phyloP scores from a whole-genome alignment of 1,140 invertebrate genomes.

The Zaprionus ornatus region DNA sequence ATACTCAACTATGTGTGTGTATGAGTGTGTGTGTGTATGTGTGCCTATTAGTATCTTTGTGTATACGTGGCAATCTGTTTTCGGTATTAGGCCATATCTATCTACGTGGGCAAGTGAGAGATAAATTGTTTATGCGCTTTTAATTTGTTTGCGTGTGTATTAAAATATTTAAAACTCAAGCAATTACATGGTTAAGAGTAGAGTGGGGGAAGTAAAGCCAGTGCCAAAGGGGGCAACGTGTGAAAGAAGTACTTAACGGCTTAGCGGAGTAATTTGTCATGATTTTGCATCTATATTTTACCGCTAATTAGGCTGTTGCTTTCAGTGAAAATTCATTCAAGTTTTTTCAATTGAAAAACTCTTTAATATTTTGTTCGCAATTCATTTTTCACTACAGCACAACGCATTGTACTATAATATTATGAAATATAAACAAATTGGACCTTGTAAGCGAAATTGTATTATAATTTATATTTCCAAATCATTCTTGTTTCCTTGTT shows the following conservation, averaged over 20 bases:
- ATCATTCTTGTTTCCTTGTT: not conserved
- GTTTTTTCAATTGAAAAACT: not conserved
- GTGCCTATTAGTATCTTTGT: conserved; percentile 10
- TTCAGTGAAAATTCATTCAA: too few species aligned
- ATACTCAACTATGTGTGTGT: not conserved
- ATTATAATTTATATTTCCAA: not conserved
- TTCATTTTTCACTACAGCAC: not conserved
- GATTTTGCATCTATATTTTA: not conserved
- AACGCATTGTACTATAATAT: not conserved
- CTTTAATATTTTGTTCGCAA: not conserved
- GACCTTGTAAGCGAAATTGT: not conserved
- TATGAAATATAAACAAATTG: not conserved
- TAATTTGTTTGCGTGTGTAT: conserved; percentile 62
- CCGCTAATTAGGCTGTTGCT: not conserved
- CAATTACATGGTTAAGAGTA: not conserved
- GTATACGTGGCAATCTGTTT: conserved; percentile 52
- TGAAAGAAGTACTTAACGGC: conserved; percentile 5
- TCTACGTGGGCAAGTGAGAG: conserved; percentile 31
- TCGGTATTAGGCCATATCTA: conserved; percentile 19
- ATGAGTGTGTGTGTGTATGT: conserved; percentile 1
- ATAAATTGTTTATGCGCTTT: conserved; percentile 63
- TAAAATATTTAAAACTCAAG: conserved; percentile 61
- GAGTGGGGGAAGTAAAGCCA: not conserved
- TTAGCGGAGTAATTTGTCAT: conserved; percentile 6
- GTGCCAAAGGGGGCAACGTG: not conserved